Conservation (phyloP, 2,888 invertebrate species). For the Leucoma salicis region DNA sequence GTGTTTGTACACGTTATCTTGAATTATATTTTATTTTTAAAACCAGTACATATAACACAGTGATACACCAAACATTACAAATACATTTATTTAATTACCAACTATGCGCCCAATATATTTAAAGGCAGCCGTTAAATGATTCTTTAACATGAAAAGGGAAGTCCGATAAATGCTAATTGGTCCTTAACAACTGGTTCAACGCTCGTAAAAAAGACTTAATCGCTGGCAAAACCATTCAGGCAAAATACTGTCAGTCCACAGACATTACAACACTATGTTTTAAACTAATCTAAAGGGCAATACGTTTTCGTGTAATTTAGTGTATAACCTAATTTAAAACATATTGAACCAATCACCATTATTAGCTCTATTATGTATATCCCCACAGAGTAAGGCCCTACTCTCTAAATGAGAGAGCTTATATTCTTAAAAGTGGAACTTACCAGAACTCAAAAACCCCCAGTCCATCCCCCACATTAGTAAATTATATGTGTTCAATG, state of each 20-base stretch:
- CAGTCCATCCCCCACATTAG: too few species aligned
- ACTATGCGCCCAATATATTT: constrained; percentile 22
- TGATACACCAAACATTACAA: constrained; percentile 1
- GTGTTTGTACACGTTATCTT: too few species aligned
- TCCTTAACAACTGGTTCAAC: constrained; percentile 54
- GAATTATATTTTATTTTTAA: too few species aligned
- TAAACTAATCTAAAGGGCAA: constrained; percentile 17
- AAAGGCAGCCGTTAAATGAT: constrained; percentile 29
- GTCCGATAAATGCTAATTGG: constrained; percentile 61
- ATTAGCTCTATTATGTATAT: too few species aligned
- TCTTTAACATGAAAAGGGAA: constrained; percentile 51
- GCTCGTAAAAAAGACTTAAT: constrained; percentile 53
- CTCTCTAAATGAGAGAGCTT: too few species aligned
- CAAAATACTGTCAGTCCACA: constrained; percentile 43
- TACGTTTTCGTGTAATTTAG: too few species aligned
- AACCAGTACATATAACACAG: too few species aligned
- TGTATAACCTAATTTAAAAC: too few species aligned
- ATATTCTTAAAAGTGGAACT: too few species aligned
- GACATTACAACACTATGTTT: constrained; percentile 15
- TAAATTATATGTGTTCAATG: not conserved
- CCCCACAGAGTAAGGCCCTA: too few species aligned
- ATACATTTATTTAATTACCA: constrained; percentile 11
- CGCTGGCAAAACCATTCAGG: constrained; percentile 40
- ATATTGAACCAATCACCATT: too few species aligned
- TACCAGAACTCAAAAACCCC: too few species aligned